Evolutionary conservation across 2,888 invertebrate genomes (phyloP), one percentile per base, ranked within the genome.

Genomic region (Phrixothrix hirtus): DNA sequence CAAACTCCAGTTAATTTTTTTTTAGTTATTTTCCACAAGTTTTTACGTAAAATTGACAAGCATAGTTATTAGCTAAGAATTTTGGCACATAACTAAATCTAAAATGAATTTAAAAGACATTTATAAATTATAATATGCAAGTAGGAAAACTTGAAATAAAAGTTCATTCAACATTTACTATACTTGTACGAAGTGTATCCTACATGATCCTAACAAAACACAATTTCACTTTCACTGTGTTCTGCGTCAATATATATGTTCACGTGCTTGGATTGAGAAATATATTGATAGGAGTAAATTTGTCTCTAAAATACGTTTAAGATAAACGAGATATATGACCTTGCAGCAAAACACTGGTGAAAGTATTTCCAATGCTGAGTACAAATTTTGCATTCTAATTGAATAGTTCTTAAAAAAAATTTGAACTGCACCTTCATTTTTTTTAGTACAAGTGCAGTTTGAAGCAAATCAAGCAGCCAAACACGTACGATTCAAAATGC

Each of bases 381-480:
- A 21, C 21, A 5, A 3, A 7, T 21, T 21, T 21, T 21, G 7
- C 6, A 36, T 17, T 36, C 10, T 7, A 21, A 21, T 21, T 21
- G 3, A 7, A 7, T 21, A 36, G 10, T 17, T 5, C 2, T 34
- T 15, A 7, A 10, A 11, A 21, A 21, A 36, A 16, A 17, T 36
- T 26, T 47, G 14, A 37, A 53, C 52, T 53, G 52, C 52, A 53
- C 52, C n/a, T 31, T 46, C 32, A 25, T 27, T 53, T 37, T 30
- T 35, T 16, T 27, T 14, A 35, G 36, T 10, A 31, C 15, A 36
- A n/a, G 52, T 53, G 52, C 52, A 53, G 52, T 53, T 42, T 15
- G 35, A 53, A 53, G 47, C 52, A 45, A 32, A 45, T 42, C 31
- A 54, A 54, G 48, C 54, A 54, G 54, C 54, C 54, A 54, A 53